Evolutionary conservation across 2,113 vertebrate species (phyloP).

Genomic region (Arizona elegans): DNA sequence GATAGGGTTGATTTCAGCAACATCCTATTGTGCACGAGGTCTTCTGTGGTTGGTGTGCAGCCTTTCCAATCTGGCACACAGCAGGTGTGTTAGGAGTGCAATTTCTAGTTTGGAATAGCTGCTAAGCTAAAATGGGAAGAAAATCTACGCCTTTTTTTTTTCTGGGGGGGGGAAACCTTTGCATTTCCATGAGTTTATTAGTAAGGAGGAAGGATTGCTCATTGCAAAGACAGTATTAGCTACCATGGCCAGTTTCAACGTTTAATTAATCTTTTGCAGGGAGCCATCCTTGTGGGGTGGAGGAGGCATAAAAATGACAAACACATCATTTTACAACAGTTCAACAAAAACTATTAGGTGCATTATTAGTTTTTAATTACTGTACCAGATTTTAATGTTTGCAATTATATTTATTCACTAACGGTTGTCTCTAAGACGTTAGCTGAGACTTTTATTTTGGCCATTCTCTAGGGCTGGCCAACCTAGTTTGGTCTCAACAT

Average conservation of each 20-base stretch:
- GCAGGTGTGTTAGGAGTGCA: not conserved
- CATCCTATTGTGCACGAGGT: no score
- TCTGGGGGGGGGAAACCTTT: no score
- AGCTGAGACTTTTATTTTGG: not conserved
- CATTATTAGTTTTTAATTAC: not conserved
- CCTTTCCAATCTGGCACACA: not conserved
- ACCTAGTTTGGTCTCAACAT: not conserved
- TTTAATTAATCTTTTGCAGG: not conserved
- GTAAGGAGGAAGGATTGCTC: not conserved
- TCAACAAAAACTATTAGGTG: not conserved
- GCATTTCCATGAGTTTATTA: not conserved
- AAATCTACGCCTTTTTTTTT: no score
- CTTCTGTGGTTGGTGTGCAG: not conserved
- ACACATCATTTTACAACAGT: not conserved
- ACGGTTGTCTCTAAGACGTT: not conserved
- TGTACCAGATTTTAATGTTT: not conserved
- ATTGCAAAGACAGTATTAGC: not conserved
- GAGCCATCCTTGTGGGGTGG: not conserved
- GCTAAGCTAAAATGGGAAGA: no score
- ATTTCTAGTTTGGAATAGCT: not conserved
- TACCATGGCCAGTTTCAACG: not conserved
- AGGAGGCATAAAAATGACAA: not conserved
- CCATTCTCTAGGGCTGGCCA: not conserved
- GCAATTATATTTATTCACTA: not conserved
- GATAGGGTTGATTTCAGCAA: not conserved